phyloP scores from a whole-genome alignment of 2,888 invertebrate genomes.

The Xestoiulus laeticollis region DNA sequence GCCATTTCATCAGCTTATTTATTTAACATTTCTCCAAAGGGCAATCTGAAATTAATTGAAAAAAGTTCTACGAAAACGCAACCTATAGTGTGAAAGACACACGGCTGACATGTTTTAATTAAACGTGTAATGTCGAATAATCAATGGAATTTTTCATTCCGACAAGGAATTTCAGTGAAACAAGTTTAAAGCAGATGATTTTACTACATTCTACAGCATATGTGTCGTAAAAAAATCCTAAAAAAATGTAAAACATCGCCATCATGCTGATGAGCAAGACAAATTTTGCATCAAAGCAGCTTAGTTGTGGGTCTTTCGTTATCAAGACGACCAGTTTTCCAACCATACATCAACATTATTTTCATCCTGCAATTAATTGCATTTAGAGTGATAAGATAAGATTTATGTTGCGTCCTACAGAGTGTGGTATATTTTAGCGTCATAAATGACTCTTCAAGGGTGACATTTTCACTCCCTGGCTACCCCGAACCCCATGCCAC shows the following conservation, averaged over 20 bases:
- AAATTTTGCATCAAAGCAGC: too few species aligned
- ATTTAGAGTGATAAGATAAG: neutral
- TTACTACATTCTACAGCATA: neutral
- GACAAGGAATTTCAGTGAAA: neutral
- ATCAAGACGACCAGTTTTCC: neutral
- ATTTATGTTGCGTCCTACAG: neutral
- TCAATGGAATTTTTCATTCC: constrained; percentile 9
- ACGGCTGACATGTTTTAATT: neutral
- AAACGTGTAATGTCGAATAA: constrained; percentile 10
- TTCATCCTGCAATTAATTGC: neutral
- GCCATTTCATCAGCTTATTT: neutral
- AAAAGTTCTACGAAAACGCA: neutral
- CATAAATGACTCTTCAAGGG: neutral
- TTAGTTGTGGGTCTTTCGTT: neutral
- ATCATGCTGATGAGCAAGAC: too few species aligned
- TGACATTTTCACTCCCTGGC: neutral
- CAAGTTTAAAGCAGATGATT: neutral
- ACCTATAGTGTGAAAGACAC: neutral
- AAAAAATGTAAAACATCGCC: too few species aligned
- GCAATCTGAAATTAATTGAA: neutral
- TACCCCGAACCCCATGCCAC: too few species aligned
- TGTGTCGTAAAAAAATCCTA: neutral
- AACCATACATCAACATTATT: neutral
- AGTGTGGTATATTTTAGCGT: neutral
- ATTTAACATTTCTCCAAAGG: neutral